Base-by-base conservation (phyloP, 2,797 vertebrate genomes). In the Schizopygopsis malacanthus region DNA sequence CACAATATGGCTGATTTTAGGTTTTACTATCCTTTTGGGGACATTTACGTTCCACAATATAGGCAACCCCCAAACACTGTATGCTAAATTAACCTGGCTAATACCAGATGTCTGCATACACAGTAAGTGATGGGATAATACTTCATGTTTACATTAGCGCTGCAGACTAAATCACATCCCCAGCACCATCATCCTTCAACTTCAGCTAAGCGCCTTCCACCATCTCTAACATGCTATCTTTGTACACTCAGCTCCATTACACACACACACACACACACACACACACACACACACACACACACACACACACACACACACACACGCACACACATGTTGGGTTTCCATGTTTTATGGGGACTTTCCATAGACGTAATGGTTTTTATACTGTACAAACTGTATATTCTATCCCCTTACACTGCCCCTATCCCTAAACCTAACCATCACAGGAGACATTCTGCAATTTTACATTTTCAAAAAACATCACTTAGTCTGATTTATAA, bases 51-150 rank as follows among this genome's bases (percentile, higher is more conserved):
- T 47, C 33, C 25, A 52, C 28, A 69, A 5, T 63, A 65, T 18
- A 65, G n/a, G 33, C 65, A 70, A 47, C 50, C 50, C 28, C 28
- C 47, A 76, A 39, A 22, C 50, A 77, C 28, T 87, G 72, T 75
- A 85, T 81, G 72, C 71, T 87, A 83, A 78, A 87, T 88, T 88
- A 90, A 72, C 45, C 83, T 28, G 43, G 71, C 45, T 85, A 81
- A 90, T 81, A 85, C 84, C 85, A 83, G 65, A 59, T 43, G 73
- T 89, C 59, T 70, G 45, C 85, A 61, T 81, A 65, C 67, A 72
- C 43, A 69, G 25, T 71, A 43, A 85, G 71, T 59, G 65, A 87
- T 79, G 77, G 54, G 63, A 61, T 83, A 88, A 89, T 85, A 52
- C 47, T 79, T 81, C 71, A 83, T n/a, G 13, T 81, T 88, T 87